phyloP scores from a whole-genome alignment of 2,797 vertebrate species.

The Gorsachius magnificus region DNA sequence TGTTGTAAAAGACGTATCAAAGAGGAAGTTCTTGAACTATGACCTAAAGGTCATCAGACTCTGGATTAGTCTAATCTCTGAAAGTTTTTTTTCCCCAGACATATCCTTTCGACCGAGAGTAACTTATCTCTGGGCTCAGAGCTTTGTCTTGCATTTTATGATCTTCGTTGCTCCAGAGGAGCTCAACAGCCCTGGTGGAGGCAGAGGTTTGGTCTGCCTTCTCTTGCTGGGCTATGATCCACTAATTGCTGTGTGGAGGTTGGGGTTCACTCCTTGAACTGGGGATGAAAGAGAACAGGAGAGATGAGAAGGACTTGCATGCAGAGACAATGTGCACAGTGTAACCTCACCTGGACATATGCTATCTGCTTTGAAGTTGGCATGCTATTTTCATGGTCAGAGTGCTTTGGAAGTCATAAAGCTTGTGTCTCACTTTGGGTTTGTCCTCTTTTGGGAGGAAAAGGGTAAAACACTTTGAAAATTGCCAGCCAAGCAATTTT shows the following conservation, averaged over 20 bases:
- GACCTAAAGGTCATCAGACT: conserved; percentile 57
- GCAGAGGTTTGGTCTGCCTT: background rate
- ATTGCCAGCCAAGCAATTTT: background rate
- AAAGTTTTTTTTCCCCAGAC: conserved; percentile 3
- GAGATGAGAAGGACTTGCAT: background rate
- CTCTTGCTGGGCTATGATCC: background rate
- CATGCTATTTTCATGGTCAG: background rate
- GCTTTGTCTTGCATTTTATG: conserved; percentile 6
- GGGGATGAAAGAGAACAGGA: background rate
- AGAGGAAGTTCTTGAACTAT: conserved; percentile 55
- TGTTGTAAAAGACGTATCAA: conserved; percentile 44
- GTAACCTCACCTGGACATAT: background rate
- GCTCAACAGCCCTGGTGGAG: background rate
- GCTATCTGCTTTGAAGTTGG: background rate
- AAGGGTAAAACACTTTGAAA: background rate
- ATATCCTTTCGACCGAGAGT: conserved; percentile 20
- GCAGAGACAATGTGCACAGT: fast-evolving
- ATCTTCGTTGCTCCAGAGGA: background rate
- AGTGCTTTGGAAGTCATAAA: background rate
- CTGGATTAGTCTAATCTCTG: conserved; percentile 60
- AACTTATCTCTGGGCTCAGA: conserved; percentile 26
- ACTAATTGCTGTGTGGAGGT: background rate
- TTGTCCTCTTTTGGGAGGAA: background rate
- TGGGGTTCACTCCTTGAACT: background rate
- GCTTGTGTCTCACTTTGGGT: background rate